These are phyloP conservation scores for Steromphala cineraria DNA, from an alignment of 2,888 invertebrate species.

Conservation along the genomic window DNA sequence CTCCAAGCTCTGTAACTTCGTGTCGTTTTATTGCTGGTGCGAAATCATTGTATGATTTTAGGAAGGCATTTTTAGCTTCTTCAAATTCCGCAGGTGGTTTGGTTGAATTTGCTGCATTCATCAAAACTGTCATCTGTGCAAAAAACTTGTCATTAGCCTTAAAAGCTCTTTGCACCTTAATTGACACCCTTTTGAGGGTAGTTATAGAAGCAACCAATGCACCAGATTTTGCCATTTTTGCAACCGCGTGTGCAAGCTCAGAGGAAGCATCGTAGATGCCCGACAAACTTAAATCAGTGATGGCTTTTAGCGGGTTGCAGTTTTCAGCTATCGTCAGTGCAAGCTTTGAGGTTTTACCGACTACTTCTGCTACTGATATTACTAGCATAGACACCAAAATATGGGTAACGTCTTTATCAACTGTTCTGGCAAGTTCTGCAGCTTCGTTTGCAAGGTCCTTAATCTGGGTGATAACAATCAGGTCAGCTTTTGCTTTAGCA, in stretches of 20 bases:
- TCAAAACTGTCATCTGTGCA: neutral
- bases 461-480: neutral
- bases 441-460: neutral
- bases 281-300: neutral
- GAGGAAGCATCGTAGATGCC: neutral
- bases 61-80: neutral
- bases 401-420: neutral
- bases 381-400: neutral
- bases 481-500: neutral
- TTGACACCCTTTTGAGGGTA: neutral
- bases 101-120: neutral
- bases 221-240: neutral
- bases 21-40: neutral
- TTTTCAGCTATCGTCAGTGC: neutral
- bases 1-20: neutral
- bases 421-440: neutral
- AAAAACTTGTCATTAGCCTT: neutral
- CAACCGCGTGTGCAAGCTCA: neutral
- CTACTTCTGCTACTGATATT: neutral
- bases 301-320: neutral
- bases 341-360: neutral
- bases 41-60: neutral
- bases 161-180: neutral
- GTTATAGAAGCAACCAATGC: neutral
- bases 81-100: neutral